Percentiles rank a stretch among this genome's conserved stretches.
Evolutionary conservation across 2,797 vertebrate species (phyloP).

Genomic region (Oreonectes daqikongensis): DNA sequence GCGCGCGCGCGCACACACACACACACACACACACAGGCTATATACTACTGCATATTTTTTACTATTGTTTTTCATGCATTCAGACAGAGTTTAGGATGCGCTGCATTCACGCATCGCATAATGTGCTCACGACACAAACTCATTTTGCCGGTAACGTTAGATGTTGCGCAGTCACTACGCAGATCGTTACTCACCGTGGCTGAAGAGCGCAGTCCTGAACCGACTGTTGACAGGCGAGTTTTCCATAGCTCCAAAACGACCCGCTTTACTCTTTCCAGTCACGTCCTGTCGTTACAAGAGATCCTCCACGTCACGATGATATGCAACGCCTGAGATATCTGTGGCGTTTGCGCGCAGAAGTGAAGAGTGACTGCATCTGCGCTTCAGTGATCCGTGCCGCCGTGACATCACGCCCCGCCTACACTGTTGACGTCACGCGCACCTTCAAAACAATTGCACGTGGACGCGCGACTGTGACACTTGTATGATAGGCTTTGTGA

Average conservation of each 20-base stretch:
- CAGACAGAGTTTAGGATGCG: too few species aligned
- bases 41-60: too few species aligned
- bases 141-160: neutral
- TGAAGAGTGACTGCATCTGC: slow-evolving; percentile 39
- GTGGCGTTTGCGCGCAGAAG: slow-evolving; percentile 20
- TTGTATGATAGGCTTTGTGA: too few species aligned
- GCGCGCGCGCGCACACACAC: too few species aligned
- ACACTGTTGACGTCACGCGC: slow-evolving; percentile 54
- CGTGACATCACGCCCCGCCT: slow-evolving; percentile 70
- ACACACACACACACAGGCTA: too few species aligned
- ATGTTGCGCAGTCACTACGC: neutral
- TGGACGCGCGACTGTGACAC: slow-evolving; percentile 57
- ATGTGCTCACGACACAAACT: neutral
- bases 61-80: too few species aligned
- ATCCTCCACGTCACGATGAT: neutral
- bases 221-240: slow-evolving; percentile 72
- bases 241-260: slow-evolving; percentile 71
- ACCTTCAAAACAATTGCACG: slow-evolving; percentile 82
- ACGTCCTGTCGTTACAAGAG: neutral
- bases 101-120: too few species aligned
- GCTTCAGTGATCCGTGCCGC: slow-evolving; percentile 24
- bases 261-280: neutral
- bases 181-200: slow-evolving; percentile 76
- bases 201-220: slow-evolving; percentile 73
- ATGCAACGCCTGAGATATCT: neutral